A percentile compares a stretch with the other conserved stretches of the same genome.
Evolutionary conservation across 2,888 invertebrate species (phyloP).

Genomic region (Ennomos erosarius): DNA sequence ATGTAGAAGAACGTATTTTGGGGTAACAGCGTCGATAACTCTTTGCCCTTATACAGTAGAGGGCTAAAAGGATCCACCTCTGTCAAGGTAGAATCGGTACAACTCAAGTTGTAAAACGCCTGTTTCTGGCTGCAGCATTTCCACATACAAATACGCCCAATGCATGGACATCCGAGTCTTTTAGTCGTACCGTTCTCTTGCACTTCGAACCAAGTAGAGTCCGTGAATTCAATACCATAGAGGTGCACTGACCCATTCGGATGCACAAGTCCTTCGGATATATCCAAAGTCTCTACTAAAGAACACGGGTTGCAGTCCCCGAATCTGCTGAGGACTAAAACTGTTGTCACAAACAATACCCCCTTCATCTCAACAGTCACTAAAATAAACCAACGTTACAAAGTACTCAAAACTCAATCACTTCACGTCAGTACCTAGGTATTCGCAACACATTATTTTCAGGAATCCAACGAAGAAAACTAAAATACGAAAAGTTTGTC

Average conservation of each 20-base stretch:
- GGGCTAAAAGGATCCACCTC: constrained; percentile 68
- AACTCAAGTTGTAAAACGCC: constrained; percentile 53
- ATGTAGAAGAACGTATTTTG: constrained; percentile 67
- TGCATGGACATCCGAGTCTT: constrained; percentile 70
- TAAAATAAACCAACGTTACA: constrained; percentile 19
- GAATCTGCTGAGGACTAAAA: constrained; percentile 42
- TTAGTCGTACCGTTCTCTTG: constrained; percentile 48
- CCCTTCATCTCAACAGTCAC: constrained; percentile 47
- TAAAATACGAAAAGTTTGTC: constrained; percentile 32
- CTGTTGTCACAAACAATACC: constrained; percentile 44
- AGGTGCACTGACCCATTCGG: constrained; percentile 63
- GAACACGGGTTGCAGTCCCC: constrained; percentile 58
- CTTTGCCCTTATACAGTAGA: constrained; percentile 59
- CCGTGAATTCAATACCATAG: constrained; percentile 61
- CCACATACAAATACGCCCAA: constrained; percentile 66
- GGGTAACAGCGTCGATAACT: constrained; percentile 50
- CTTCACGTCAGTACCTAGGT: constrained; percentile 16
- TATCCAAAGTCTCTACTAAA: constrained; percentile 64
- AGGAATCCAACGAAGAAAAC: constrained; percentile 16
- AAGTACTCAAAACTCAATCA: constrained; percentile 22
- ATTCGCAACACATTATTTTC: constrained; percentile 34
- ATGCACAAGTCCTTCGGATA: constrained; percentile 57
- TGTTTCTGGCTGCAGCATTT: constrained; percentile 65
- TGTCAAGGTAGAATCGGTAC: constrained; percentile 49
- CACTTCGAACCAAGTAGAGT: constrained; percentile 62